phyloP scores from a whole-genome alignment of 2,797 vertebrate species.

The Platalea minor region DNA sequence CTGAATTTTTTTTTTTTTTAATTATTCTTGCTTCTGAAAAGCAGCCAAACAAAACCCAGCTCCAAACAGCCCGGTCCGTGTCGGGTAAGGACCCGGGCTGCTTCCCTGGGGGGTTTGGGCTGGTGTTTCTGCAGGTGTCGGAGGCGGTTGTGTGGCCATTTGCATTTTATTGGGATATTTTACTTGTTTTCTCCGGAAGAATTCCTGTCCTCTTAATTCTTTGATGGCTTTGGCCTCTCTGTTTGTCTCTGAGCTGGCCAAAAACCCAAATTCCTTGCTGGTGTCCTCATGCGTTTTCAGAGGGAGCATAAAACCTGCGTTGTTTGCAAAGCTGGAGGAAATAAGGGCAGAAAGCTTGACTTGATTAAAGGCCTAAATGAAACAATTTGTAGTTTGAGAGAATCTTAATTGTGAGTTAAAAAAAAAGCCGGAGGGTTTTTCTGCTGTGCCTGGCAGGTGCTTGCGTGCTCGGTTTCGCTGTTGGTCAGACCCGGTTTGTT shows the following conservation, averaged over 20 bases:
- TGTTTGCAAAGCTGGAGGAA: neutral
- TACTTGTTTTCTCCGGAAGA: neutral
- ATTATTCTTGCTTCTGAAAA: neutral
- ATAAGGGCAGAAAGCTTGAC: neutral
- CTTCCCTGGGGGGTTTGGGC: neutral
- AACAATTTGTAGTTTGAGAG: neutral
- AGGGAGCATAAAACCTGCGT: neutral
- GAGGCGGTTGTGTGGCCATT: neutral
- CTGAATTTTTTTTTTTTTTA: too few species aligned
- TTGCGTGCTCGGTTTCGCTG: fast-evolving
- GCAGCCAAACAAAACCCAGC: neutral
- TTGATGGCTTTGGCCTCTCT: neutral
- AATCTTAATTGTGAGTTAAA: too few species aligned
- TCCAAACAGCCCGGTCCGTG: fast-evolving
- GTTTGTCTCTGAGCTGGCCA: neutral
- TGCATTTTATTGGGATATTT: neutral
- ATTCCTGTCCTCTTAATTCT: neutral
- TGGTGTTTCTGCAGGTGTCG: neutral
- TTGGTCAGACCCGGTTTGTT: neutral
- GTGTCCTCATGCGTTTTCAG: neutral
- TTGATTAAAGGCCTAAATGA: neutral
- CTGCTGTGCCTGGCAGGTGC: neutral
- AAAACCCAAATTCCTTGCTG: neutral
- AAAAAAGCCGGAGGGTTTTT: neutral
- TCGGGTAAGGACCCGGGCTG: fast-evolving